Percentiles rank a stretch among this genome's conserved stretches.
These are phyloP conservation scores for Sialis lutaria DNA, from an alignment of 2,888 invertebrate species.

Conservation along the genomic window DNA sequence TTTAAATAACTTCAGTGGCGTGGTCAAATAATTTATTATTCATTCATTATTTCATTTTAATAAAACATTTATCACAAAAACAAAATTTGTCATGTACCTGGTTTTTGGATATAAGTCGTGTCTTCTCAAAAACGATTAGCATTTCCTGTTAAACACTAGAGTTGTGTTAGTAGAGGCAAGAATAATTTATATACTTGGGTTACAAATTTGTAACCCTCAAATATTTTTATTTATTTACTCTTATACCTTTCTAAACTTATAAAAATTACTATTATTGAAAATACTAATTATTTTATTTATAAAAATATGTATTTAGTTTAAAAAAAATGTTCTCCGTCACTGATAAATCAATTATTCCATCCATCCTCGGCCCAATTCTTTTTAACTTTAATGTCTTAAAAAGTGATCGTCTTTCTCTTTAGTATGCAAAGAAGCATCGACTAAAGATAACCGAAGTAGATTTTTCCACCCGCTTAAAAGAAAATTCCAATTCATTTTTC, in stretches of 20 bases:
- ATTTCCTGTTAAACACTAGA: too few relatives aligned
- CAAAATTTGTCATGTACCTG: too few relatives aligned
- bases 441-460: conserved; percentile 7
- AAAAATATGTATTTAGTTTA: too few relatives aligned
- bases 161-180: too few relatives aligned
- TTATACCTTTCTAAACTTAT: too few relatives aligned
- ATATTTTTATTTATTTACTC: too few relatives aligned
- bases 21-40: neutral
- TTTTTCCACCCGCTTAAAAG: conserved; percentile 5
- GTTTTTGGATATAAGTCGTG: too few relatives aligned
- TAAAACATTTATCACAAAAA: neutral
- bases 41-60: neutral
- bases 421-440: conserved; percentile 7
- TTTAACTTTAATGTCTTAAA: conserved; percentile 5
- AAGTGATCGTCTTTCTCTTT: conserved; percentile 5
- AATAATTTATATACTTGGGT: too few relatives aligned
- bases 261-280: too few relatives aligned
- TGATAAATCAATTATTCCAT: conserved; percentile 4
- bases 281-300: too few relatives aligned
- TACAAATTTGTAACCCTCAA: too few relatives aligned
- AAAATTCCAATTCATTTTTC: conserved; percentile 3
- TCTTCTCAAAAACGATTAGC: too few relatives aligned
- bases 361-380: conserved; percentile 3
- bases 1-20: neutral
- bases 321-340: neutral